Evolutionary conservation across 2,797 vertebrate genomes (phyloP), one percentile per base, ranked within the genome.

Genomic region (Myiothlypis coronata): DNA sequence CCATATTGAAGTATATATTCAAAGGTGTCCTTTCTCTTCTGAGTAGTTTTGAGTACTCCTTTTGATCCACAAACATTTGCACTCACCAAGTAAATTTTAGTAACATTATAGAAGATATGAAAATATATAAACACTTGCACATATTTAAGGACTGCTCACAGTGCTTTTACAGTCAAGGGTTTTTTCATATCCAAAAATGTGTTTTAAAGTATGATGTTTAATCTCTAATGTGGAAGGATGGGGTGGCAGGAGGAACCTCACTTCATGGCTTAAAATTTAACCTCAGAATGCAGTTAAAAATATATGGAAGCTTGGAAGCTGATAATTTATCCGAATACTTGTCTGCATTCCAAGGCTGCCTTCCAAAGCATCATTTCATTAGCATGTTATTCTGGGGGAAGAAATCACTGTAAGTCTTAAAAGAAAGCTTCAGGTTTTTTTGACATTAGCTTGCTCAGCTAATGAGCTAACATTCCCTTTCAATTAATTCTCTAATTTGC

Each of bases 401-500:
- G 84, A 91, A 67, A 43, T 52, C 44, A 67, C 74, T 88, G 4
- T 71, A 87, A 74, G 28, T 50, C 77, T 86, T 76, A 64, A 82
- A 90, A 93, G 74, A 78, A 90, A 91, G 27, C 70, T 63, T 69
- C 37, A 71, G n/a, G 9, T 19, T 89, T 93, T 83, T 93, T 68
- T 86, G 43, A 88, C 80, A 60, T 90, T 74, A 82, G 52, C 49
- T 77, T 86, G 56, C 74, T 94, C 74, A 71, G 47, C 47, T 94
- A 96, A 96, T 3, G 49, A 95, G 83, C 55, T 79, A 90, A 81
- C 41, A 37, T 93, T 89, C 83, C 60, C 85, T 93, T 96, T 94
- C 89, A 95, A 91, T 93, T 95, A 95, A 93, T 94, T 94, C 80
- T 79, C 64, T 94, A 94, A 96, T 96, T 91, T 91, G 53, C 52